Evolutionary conservation across 2,888 invertebrate species (phyloP).

Genomic region (Melieria picta): DNA sequence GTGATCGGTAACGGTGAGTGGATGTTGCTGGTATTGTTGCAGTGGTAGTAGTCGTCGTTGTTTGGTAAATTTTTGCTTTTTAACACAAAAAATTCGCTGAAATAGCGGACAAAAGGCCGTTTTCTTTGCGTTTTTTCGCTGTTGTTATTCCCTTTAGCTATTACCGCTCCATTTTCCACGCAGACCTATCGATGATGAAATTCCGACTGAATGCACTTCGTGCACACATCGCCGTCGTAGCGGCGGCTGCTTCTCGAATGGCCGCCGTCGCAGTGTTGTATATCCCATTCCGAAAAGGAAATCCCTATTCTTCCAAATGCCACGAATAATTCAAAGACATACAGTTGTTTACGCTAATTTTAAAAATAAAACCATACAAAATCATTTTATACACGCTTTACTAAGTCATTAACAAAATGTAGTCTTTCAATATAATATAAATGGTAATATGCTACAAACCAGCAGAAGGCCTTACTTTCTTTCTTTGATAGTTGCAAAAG

Average conservation of each 20-base stretch:
- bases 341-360: no score
- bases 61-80: constrained; percentile 51
- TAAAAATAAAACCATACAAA: no score
- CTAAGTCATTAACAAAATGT: neutral
- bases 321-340: no score
- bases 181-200: constrained; percentile 62
- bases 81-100: constrained; percentile 71
- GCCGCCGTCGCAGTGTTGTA: constrained; percentile 21
- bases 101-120: constrained; percentile 69
- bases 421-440: neutral
- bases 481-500: no score
- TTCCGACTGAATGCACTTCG: constrained; percentile 57
- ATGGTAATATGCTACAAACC: neutral
- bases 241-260: constrained; percentile 19
- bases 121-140: constrained; percentile 64
- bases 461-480: no score
- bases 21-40: constrained; percentile 36
- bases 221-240: constrained; percentile 14
- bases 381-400: no score
- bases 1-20: constrained; percentile 32
- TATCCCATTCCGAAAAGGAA: constrained; percentile 1
- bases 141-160: constrained; percentile 61
- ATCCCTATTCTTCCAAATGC: no score
- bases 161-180: constrained; percentile 65
- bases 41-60: constrained; percentile 44